Base-by-base conservation (phyloP, 2,888 invertebrate species). In the Callinectes sapidus region DNA sequence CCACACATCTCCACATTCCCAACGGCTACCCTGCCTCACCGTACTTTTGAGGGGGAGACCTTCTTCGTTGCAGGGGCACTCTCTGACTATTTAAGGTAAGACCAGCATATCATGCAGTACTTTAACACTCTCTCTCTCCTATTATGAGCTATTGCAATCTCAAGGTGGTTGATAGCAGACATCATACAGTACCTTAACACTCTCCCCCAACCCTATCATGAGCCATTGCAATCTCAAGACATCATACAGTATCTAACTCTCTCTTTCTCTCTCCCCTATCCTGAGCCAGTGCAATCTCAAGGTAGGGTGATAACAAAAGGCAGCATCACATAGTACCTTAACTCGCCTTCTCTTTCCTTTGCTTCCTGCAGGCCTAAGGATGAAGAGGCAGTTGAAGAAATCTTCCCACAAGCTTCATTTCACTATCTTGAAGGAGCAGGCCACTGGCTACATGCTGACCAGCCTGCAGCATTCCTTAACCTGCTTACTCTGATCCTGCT, bases 401-500 rank as follows among this genome's bases (percentile, higher is more conserved):
- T 97, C 91, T 98, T 98, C 95, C 97, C 98, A 0, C 96, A 96
- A 13, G 97, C 97, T 0, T 96, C 97, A 94, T 96, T 98, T 95
- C 95, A 96, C 88, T 97, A 97, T 95, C 97, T 98, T 90, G 96
- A 97, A 90, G 98, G 97, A 71, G 98, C 99, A 10, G 98, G 98
- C 0, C 99, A 99, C 96, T 98, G 98, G 98, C 97, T 99, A 0
- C 99, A 99, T 95, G 97, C 98, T 94, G 99, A 99, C 94, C 97
- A 98, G 95, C 98, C 99, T 1, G 96, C 96, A 13, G 97, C 97
- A 94, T 98, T 98, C 95, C 95, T 98, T 42, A 96, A 97, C 90
- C 95, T 96, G 90, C 96, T 97, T 66, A 96, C 97, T 14, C 92
- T 93, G 16, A 39, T 92, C 13, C n/a, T 92, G 8, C n/a, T 81